These are phyloP conservation scores for Noctua pronuba DNA, from an alignment of 2,888 invertebrate genomes.

Conservation along the genomic window DNA sequence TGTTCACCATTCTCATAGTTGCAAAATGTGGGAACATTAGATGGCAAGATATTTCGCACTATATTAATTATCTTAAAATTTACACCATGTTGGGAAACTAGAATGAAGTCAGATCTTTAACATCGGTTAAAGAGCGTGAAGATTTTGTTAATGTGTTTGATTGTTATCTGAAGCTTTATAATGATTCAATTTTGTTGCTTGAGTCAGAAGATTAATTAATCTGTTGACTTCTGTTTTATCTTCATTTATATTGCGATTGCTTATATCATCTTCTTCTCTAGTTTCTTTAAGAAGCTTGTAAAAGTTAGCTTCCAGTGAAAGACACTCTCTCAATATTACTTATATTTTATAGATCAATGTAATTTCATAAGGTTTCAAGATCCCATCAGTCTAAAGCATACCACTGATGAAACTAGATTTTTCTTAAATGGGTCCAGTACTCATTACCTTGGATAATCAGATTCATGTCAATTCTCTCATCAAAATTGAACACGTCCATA, in stretches of 20 bases:
- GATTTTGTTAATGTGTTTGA: conserved; percentile 44
- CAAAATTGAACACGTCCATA: neutral
- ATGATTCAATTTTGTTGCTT: conserved; percentile 38
- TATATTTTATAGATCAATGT: neutral
- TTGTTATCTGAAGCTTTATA: conserved; percentile 47
- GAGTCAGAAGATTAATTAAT: neutral
- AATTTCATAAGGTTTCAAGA: neutral
- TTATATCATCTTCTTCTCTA: neutral
- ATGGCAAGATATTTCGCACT: conserved; percentile 60
- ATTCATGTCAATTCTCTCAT: neutral
- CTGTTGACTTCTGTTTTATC: neutral
- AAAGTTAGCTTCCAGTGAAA: neutral
- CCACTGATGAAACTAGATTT: rapidly evolving
- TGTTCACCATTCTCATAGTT: conserved; percentile 65
- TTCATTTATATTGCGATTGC: neutral
- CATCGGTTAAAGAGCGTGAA: conserved; percentile 51
- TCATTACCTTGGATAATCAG: neutral
- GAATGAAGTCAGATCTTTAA: conserved; percentile 20
- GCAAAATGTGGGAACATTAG: conserved; percentile 66
- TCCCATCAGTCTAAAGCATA: no score
- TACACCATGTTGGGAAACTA: conserved; percentile 61
- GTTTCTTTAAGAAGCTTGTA: neutral
- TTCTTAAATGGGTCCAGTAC: neutral
- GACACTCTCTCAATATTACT: rapidly evolving
- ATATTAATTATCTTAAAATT: conserved; percentile 65